These are phyloP conservation scores for Egretta garzetta DNA, from an alignment of 2,113 vertebrate genomes.

Conservation along the genomic window DNA sequence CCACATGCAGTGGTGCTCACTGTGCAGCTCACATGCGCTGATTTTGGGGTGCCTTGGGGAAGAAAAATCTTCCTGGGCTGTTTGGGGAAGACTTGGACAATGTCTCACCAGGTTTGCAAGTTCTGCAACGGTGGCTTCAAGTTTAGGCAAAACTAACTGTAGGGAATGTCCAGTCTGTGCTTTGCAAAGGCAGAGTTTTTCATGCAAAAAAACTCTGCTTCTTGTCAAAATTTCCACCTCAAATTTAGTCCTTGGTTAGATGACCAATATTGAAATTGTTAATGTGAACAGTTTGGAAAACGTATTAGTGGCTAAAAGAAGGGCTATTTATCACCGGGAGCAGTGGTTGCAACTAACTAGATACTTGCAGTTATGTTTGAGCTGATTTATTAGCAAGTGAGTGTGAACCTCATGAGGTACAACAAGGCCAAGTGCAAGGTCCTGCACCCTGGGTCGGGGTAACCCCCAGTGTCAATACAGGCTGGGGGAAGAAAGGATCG, in stretches of 20 bases:
- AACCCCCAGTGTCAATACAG: too few relatives aligned
- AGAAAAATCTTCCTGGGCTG: background rate
- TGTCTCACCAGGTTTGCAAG: accelerated
- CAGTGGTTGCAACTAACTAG: background rate
- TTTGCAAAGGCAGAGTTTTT: background rate
- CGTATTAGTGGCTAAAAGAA: background rate
- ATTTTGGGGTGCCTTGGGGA: background rate
- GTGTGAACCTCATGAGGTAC: too few relatives aligned
- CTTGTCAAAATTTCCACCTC: accelerated
- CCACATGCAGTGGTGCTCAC: accelerated
- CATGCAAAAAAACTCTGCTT: accelerated
- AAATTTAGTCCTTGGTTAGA: background rate
- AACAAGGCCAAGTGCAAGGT: too few relatives aligned
- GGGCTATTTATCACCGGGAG: background rate
- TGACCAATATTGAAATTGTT: background rate
- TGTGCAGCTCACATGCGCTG: accelerated
- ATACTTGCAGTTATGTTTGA: background rate
- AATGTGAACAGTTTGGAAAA: background rate
- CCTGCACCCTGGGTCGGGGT: too few relatives aligned
- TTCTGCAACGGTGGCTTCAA: background rate
- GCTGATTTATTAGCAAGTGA: background rate
- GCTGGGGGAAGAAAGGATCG: too few relatives aligned
- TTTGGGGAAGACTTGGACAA: background rate
- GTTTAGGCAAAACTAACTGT: too few relatives aligned
- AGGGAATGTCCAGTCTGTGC: background rate